Evolutionary conservation across 2,888 invertebrate genomes (phyloP), one percentile per base, ranked within the genome.

Genomic region (Melolontha melolontha): DNA sequence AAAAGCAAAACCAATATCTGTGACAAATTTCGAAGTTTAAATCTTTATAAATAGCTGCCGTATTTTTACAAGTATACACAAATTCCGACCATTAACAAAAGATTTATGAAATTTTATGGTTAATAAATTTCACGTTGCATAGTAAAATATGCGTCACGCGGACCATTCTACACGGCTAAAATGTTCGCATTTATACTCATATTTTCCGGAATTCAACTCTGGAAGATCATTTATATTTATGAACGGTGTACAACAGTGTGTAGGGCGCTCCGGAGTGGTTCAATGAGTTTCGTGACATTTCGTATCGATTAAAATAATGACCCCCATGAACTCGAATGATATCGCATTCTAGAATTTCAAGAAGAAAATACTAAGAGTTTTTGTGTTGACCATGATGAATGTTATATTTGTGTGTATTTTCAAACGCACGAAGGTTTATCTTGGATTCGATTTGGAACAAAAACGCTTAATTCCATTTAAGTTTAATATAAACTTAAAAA

Each of bases 61-160:
- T 59, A 59, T 59, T 59, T 59, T 59, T 59, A 59, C 59, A 59
- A 59, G 59, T 59, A 44, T 34, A 42, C 59, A 59, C 44, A 59
- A 27, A 29, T 17, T 17, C 59, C 59, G 44, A 44, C 59, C 59
- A 42, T 59, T 59, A 59, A 59, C 59, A 59, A 59, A 59, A 59
- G 59, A 47, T 59, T 59, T 59, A 59, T 59, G 42, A 59, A 59
- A 44, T 29, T 59, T 59, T 59, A 59, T 59, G 59, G 44, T 59
- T 59, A 59, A 59, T 59, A 59, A 59, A 59, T 59, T 59, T 44
- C 44, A 5, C 44, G 59, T 59, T 59, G 59, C 59, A 59, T 59
- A 59, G 59, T 59, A 59, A 59, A 59, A 47, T 59, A 44, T 59
- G 55, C 41, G 55, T 14, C 42, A 40, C n/a, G 22, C 44, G 22